Conservation (phyloP, 37 sponge, comb jelly and placozoan genomes). For the Spongilla lacustris region DNA sequence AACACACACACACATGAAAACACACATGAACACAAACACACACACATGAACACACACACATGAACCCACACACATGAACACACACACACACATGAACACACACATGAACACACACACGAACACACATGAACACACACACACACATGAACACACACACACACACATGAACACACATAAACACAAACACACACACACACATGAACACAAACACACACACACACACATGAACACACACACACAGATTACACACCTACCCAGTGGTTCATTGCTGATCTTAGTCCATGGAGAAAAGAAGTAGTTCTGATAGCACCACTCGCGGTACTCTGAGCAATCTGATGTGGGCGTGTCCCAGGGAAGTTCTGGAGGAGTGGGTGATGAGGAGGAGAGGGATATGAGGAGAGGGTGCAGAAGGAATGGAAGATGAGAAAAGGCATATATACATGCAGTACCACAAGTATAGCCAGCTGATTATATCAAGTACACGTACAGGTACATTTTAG, state of each 20-base stretch:
- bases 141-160: background rate
- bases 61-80: background rate
- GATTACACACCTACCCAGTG: constrained; percentile 56
- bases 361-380: background rate
- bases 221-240: background rate
- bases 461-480: too few species aligned
- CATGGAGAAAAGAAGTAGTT: constrained; percentile 84
- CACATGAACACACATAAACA: background rate
- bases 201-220: constrained; percentile 23
- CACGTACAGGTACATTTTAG: too few species aligned
- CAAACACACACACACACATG: constrained; percentile 10
- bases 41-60: background rate
- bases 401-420: background rate
- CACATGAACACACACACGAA: background rate
- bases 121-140: background rate
- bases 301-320: constrained; percentile 67
- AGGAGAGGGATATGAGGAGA: too few species aligned
- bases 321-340: constrained; percentile 72
- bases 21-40: background rate
- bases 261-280: constrained; percentile 88
- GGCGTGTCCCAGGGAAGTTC: constrained; percentile 99
- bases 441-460: background rate
- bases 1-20: too few species aligned
- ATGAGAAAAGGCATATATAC: background rate
- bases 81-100: background rate